These are phyloP conservation scores for Leptonema lineaticorne DNA, from an alignment of 1,140 invertebrate genomes.

Conservation along the genomic window DNA sequence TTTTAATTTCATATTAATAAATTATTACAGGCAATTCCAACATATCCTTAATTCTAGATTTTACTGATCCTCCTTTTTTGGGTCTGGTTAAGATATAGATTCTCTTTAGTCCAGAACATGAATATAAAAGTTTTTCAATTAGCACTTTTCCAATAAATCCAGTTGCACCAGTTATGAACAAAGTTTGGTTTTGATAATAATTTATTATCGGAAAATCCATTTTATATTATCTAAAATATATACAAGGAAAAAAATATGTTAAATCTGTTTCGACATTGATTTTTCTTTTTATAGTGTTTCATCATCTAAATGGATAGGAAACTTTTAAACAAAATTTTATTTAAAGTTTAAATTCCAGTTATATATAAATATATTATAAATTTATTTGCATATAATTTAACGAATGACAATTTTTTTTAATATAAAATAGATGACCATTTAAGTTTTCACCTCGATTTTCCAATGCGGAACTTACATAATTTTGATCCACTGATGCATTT, in stretches of 20 bases:
- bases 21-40: conserved; percentile 36
- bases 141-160: conserved; percentile 76
- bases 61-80: conserved; percentile 62
- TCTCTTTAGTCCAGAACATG: conserved; percentile 66
- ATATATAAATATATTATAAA: too few relatives aligned
- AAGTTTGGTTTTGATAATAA: conserved; percentile 44
- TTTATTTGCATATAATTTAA: too few relatives aligned
- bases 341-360: not conserved
- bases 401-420: too few relatives aligned
- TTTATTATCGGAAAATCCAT: conserved; percentile 22
- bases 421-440: too few relatives aligned
- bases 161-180: conserved; percentile 70
- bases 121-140: conserved; percentile 73
- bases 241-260: not conserved
- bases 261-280: too few relatives aligned
- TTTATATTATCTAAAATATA: not conserved
- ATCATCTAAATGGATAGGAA: not conserved
- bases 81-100: conserved; percentile 72
- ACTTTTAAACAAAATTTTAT: not conserved
- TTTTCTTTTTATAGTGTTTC: too few relatives aligned
- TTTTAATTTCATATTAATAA: not conserved
- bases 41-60: conserved; percentile 50
- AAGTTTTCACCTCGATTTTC: too few relatives aligned
- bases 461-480: too few relatives aligned
- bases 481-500: too few relatives aligned